A percentile compares a stretch with the other conserved stretches of the same genome.
phyloP scores from a whole-genome alignment of 1,140 invertebrate species.

The Tachypleus tridentatus region DNA sequence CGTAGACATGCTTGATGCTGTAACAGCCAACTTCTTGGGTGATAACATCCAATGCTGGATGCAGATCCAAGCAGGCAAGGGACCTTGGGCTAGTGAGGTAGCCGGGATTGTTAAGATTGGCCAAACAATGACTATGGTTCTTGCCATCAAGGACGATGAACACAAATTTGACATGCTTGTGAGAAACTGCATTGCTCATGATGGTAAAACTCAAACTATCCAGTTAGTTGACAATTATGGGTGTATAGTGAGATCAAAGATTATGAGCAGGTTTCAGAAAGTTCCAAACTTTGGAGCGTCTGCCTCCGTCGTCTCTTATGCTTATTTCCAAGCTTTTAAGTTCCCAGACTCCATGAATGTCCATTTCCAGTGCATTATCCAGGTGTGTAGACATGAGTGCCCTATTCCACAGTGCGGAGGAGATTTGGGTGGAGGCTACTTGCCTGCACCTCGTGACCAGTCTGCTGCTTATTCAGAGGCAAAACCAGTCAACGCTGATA shows the following conservation, averaged over 20 bases:
- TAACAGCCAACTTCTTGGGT: constrained; percentile 85
- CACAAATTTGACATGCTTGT: constrained; percentile 94
- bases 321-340: constrained; percentile 90
- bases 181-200: constrained; percentile 84
- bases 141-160: constrained; percentile 90
- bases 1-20: constrained; percentile 85
- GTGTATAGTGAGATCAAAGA: constrained; percentile 77
- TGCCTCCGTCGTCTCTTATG: constrained; percentile 79
- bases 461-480: constrained; percentile 16
- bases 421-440: constrained; percentile 20
- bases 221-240: constrained; percentile 85
- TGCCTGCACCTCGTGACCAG: constrained; percentile 17
- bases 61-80: constrained; percentile 91
- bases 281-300: constrained; percentile 90
- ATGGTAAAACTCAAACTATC: constrained; percentile 86
- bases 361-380: constrained; percentile 92
- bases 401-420: constrained; percentile 48
- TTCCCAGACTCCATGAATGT: constrained; percentile 96
- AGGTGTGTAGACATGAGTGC: constrained; percentile 85
- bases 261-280: constrained; percentile 88
- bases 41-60: constrained; percentile 93
- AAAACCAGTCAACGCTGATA: constrained; percentile 4
- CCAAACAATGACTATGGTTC: constrained; percentile 93
- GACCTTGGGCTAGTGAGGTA: constrained; percentile 89
- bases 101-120: constrained; percentile 89